Conservation (phyloP, 2,888 invertebrate species). For the Rhorus exstirpatorius region DNA sequence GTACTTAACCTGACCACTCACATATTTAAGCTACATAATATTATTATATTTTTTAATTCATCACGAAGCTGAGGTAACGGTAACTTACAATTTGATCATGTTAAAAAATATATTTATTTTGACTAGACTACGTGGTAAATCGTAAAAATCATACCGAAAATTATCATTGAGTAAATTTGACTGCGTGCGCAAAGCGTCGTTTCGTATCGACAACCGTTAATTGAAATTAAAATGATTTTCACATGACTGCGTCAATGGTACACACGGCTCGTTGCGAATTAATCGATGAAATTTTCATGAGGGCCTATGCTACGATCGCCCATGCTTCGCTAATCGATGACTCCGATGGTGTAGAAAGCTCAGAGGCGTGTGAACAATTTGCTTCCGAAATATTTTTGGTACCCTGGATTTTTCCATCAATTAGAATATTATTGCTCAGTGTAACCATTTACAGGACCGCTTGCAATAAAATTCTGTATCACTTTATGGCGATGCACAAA, state of each 20-base stretch:
- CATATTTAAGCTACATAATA: too few relatives aligned
- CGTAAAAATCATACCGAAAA: not conserved
- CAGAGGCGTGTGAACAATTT: not conserved
- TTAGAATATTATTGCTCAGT: too few relatives aligned
- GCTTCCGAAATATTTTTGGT: not conserved
- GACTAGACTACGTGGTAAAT: too few relatives aligned
- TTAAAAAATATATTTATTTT: too few relatives aligned
- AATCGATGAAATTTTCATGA: not conserved
- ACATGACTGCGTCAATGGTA: not conserved
- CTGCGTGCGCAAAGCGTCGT: not conserved
- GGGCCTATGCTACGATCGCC: not conserved
- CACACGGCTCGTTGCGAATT: not conserved
- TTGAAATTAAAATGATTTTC: not conserved
- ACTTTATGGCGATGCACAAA: too few relatives aligned
- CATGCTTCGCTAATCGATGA: constrained; percentile 5
- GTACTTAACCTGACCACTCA: too few relatives aligned
- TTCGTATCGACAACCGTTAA: not conserved
- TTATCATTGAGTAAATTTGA: not conserved
- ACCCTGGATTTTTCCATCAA: not conserved
- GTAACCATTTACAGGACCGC: too few relatives aligned
- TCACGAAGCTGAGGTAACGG: too few relatives aligned
- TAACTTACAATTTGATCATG: too few relatives aligned
- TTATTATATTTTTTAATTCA: too few relatives aligned
- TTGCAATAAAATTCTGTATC: too few relatives aligned
- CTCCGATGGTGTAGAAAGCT: not conserved